Conservation (phyloP, 2,113 vertebrate species). For the Colossoma macropomum region DNA sequence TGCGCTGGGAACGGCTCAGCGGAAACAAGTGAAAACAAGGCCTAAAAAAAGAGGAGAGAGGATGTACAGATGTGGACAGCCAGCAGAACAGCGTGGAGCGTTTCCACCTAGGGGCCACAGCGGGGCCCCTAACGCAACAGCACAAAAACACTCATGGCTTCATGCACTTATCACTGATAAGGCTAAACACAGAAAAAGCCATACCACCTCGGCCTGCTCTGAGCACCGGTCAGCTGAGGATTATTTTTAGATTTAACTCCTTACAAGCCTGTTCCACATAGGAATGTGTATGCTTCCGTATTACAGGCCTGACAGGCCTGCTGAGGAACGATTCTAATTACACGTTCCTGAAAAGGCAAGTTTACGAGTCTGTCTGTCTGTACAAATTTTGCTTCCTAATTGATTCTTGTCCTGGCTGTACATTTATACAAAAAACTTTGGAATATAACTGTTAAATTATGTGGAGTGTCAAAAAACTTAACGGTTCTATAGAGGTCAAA, state of each 20-base stretch:
- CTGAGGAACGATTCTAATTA: neutral
- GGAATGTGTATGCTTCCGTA: neutral
- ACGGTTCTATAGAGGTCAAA: neutral
- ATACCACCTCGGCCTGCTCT: neutral
- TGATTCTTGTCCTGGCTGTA: neutral
- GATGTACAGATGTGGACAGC: slow-evolving; percentile 52
- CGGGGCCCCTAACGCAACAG: neutral
- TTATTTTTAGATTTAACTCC: slow-evolving; percentile 36
- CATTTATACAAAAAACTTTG: too few species aligned
- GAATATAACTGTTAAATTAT: too few species aligned
- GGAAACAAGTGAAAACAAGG: slow-evolving; percentile 54
- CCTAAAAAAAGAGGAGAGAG: slow-evolving; percentile 50
- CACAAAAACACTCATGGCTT: slow-evolving; percentile 42
- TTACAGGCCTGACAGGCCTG: neutral
- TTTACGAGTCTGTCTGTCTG: neutral
- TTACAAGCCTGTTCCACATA: neutral
- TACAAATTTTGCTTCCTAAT: neutral
- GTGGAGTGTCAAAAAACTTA: neutral
- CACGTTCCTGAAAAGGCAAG: neutral
- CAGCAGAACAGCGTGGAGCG: slow-evolving; percentile 29
- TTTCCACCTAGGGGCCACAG: slow-evolving; percentile 48
- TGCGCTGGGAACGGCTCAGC: slow-evolving; percentile 57
- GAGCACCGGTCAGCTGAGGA: slow-evolving; percentile 6
- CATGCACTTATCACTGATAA: slow-evolving; percentile 49
- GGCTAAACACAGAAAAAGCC: slow-evolving; percentile 22